These are phyloP conservation scores for Oxytorus armatus DNA, from an alignment of 2,888 invertebrate genomes.

Conservation along the genomic window DNA sequence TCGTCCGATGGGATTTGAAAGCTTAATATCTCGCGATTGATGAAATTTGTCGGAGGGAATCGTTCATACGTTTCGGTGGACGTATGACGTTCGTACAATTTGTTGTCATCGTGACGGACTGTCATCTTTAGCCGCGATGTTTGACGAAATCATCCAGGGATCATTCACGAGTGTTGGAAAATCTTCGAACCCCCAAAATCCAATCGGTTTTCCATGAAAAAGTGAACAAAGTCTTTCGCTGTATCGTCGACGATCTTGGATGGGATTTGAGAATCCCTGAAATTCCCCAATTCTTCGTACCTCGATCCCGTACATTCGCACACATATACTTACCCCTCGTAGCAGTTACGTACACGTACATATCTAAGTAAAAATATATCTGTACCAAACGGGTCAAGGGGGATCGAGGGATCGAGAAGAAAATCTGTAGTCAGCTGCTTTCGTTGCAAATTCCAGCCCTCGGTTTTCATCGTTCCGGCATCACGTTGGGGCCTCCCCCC, in stretches of 20 bases:
- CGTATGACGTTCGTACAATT: conserved; percentile 72
- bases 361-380: background rate
- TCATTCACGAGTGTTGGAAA: too few relatives aligned
- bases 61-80: conserved; percentile 60
- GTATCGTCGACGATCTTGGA: background rate
- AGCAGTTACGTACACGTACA: conserved; percentile 2
- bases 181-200: too few relatives aligned
- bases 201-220: too few relatives aligned
- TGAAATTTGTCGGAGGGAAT: conserved; percentile 71
- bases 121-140: background rate
- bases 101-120: conserved; percentile 59
- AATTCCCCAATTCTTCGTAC: conserved; percentile 61
- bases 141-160: too few relatives aligned
- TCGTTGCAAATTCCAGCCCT: conserved; percentile 80
- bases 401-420: conserved; percentile 68
- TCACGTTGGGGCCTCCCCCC: conserved; percentile 32
- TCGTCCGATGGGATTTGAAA: conserved; percentile 69
- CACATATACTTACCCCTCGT: background rate
- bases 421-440: conserved; percentile 81
- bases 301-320: background rate
- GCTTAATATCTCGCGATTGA: conserved; percentile 47
- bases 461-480: conserved; percentile 26
- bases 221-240: too few relatives aligned
- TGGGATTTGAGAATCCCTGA: conserved; percentile 68
- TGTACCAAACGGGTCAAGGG: conserved; percentile 6